Base-by-base conservation (phyloP, 1,140 invertebrate species). In the Calliopsis andreniformis region DNA sequence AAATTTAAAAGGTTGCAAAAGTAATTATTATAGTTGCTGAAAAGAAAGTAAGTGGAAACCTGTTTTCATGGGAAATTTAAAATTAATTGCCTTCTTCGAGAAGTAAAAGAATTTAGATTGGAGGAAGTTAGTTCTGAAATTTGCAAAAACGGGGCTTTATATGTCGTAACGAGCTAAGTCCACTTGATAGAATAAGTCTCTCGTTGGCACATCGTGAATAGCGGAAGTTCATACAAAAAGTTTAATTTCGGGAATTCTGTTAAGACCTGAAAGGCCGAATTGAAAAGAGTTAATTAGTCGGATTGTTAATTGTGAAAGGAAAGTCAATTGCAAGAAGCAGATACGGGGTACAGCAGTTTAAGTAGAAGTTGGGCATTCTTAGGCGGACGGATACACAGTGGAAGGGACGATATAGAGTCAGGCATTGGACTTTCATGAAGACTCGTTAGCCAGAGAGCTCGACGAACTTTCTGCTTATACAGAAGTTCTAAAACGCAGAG, bases 391-490 rank as follows among this genome's bases (percentile, higher is more conserved):
- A 23, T 35, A 35, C 53, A 58, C n/a, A 32, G 53, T 58, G 20
- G 39, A 3, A 14, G 0, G 14, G 28, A 3, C 43, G 20, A 35
- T 39, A 39, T 49, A 49, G n/a, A 20, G 43, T 39, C 20, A 39
- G 56, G 6, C 68, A 71, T 62, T 28, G 73, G 39, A 62, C 55
- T 51, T 49, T 62, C 68, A 28, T 51, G 56, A 51, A 28, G n/a
- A 39, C 32, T 62, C 68, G 55, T 45, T 69, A 58, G 39, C 45
- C 68, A 7, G 6, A 18, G 3, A 32, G 14, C 42, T 35, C 28
- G 12, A 7, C 8, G 0, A 49, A 39, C 45, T 71, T 71, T 39
- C 28, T 47, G 68, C 20, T 39, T 61, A 49, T 70, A 35, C n/a
- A n/a, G 49, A 68, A 69, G 51, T 56, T 43, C 18, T 1, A 2